Percentiles rank a stretch among this genome's conserved stretches.
Conservation (phyloP, 1,140 invertebrate genomes). For the Drosophila virilis region DNA sequence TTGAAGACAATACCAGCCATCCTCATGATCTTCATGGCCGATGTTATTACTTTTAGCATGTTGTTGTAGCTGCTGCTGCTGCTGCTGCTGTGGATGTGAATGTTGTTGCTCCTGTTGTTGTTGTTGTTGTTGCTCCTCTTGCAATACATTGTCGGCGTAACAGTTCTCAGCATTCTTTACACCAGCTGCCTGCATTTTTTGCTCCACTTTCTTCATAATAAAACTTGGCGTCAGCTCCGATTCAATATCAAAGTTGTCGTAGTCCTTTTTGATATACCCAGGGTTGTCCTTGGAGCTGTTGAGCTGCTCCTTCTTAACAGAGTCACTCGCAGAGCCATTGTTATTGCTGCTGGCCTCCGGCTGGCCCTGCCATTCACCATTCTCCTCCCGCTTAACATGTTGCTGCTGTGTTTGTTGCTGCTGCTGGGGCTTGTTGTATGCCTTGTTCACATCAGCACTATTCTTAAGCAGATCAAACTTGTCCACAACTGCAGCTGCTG, state of each 20-base stretch:
- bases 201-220: conserved; percentile 82
- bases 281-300: conserved; percentile 34
- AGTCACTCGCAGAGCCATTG: conserved; percentile 38
- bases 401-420: conserved; percentile 19
- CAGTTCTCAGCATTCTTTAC: conserved; percentile 31
- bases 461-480: conserved; percentile 77
- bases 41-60: conserved; percentile 51
- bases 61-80: conserved; percentile 4
- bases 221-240: conserved; percentile 80
- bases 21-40: conserved; percentile 75
- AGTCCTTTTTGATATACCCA: conserved; percentile 74
- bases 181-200: conserved; percentile 49
- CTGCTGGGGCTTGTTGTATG: conserved; percentile 45
- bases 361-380: conserved; percentile 39
- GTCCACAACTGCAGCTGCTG: conserved; percentile 47
- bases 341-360: conserved; percentile 20
- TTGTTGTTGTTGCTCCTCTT: conserved; percentile 41
- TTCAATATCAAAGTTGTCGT: conserved; percentile 82
- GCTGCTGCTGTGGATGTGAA: conserved; percentile 12
- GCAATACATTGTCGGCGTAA: conserved; percentile 28
- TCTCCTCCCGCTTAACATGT: conserved; percentile 52
- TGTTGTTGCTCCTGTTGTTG: conserved; percentile 40
- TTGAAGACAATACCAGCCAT: conserved; percentile 89
- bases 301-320: conserved; percentile 47
- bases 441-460: conserved; percentile 69